Evolutionary conservation across 2,113 vertebrate species (phyloP), one percentile per base, ranked within the genome.

Genomic region (Hippocampus zosterae): DNA sequence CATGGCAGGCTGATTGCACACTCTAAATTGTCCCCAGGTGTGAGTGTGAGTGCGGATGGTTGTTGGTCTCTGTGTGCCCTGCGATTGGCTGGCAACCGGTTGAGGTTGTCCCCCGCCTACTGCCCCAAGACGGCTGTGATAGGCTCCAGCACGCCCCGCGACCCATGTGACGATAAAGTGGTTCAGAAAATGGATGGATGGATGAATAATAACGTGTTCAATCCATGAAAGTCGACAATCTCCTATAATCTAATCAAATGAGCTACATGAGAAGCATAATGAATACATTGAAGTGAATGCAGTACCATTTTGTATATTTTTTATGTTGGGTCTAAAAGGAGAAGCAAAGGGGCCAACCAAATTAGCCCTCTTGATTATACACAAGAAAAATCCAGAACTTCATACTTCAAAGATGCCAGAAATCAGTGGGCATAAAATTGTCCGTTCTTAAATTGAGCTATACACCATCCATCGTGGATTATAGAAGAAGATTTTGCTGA

Each of bases 391-490:
- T 77, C 44, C 64, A 78, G 25, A 27, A 74, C 59, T 64, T 27
- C 42, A 67, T 56, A n/a, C 62, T 37, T 37, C 33, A 65, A 7
- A 64, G 40, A 64, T 18, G 8, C 41, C 42, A 44, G 42, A 15
- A 65, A 63, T 63, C 37, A 63, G n/a, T 42, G 5, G 41, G n/a
- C 12, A 46, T 46, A 2, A 18, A 16, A 65, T 25, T 16, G 13
- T 44, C 23, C 27, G 15, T 33, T 60, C 57, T 77, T 62, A 71
- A 78, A 75, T 61, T 11, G 59, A 75, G 70, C 65, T 59, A 65
- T 67, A 63, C 86, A 85, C 84, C 73, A 79, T 84, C 65, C 71
- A 50, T 72, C 75, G 64, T 71, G 52, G 69, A 82, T 84, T 82
- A 68, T 71, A 69, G 65, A 41, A 81, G 79, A 59, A 72, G 71